Conservation (phyloP, 2,888 invertebrate species). For the Cataglyphis cursor region DNA sequence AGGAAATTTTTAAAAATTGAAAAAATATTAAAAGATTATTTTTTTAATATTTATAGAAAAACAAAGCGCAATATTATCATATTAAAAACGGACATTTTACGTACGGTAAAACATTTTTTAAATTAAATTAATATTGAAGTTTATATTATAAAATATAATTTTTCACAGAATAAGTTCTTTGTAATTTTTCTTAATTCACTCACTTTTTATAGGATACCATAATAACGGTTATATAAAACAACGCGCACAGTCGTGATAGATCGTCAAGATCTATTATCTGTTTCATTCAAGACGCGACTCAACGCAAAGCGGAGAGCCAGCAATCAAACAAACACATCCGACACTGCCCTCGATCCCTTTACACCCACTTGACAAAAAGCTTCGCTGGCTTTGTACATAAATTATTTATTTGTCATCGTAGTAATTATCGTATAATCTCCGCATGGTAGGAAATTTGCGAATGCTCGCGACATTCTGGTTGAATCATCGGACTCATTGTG, state of each 20-base stretch:
- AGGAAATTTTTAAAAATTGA: not conserved
- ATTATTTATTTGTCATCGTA: slow-evolving; percentile 43
- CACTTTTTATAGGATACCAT: slow-evolving; percentile 15
- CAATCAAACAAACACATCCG: slow-evolving; percentile 26
- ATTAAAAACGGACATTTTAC: not conserved
- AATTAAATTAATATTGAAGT: not conserved
- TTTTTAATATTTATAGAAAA: not conserved
- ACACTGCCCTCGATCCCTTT: slow-evolving; percentile 41
- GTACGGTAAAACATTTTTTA: not conserved
- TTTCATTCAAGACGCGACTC: slow-evolving; percentile 11
- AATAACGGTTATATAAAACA: slow-evolving; percentile 15
- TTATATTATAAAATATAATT: not conserved
- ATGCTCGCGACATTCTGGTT: not conserved
- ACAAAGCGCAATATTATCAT: not conserved
- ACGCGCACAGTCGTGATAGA: not conserved
- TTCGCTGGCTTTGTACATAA: slow-evolving; percentile 56
- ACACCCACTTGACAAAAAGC: slow-evolving; percentile 26
- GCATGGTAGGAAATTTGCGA: not conserved
- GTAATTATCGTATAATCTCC: not conserved
- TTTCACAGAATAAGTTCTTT: slow-evolving; percentile 2
- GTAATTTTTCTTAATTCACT: not conserved
- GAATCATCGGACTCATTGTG: not conserved
- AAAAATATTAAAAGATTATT: not conserved
- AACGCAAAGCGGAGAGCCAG: slow-evolving; percentile 30
- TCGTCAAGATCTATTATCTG: not conserved